Evolutionary conservation across 2,113 vertebrate species (phyloP), one percentile per base, ranked within the genome.

Genomic region (Mesoclemmys tuberculata): DNA sequence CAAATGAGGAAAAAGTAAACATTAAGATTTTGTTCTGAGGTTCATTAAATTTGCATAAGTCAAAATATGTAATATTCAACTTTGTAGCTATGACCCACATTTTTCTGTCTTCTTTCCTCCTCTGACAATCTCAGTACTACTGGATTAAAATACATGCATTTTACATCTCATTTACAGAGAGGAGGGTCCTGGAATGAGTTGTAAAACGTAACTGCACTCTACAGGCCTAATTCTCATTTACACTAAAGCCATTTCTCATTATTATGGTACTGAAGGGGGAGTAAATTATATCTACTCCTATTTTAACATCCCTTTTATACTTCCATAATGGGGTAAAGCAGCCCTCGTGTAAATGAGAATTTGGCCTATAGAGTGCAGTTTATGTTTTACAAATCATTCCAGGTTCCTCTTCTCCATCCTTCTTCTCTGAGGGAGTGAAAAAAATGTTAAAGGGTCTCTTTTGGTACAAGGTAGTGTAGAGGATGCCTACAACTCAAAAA

Each of bases 1-100:
- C 93, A 98, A 96, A 94, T 4, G 49, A 96, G 84, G 95, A 89
- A 97, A 98, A 96, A 97, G 90, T 97, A 98, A 98, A 98, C 90
- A 97, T 82, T 93, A 38, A 81, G 94, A 97, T 92, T 92, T 38
- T 94, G 97, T 94, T 90, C 58, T 94, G 92, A 89, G 77, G 87
- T 93, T 96, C 90, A 92, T 97, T 97, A 96, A 93, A 90, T 91
- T 97, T 97, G 94, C 95, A 95, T 94, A 95, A 97, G 92, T 97
- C 92, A 95, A 97, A 97, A 97, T 94, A 96, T 75, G 49, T 81
- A 95, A 97, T 93, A 94, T 80, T 93, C 85, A 61, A 44, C 48
- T 93, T 94, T 0, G 14, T 83, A 96, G 93, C 78, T 90, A 90
- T 94, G 31, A 86, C 94, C 78, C 64, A 54, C 13, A 56, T 71